phyloP scores from a whole-genome alignment of 2,888 invertebrate species.

The Leistus spinibarbis region DNA sequence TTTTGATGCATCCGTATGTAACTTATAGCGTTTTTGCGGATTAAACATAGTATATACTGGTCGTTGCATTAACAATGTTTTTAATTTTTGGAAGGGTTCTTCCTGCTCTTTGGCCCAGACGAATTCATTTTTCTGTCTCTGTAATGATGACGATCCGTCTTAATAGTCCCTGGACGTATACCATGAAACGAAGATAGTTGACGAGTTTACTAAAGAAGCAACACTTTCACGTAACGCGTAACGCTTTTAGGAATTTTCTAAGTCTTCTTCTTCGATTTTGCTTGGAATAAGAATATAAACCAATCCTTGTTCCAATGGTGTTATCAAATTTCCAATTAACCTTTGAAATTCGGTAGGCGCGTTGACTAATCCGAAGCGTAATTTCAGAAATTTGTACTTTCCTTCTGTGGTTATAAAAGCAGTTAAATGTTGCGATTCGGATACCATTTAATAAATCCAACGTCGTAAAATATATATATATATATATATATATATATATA shows the following conservation, averaged over 20 bases:
- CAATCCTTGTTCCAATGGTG: conserved; percentile 21
- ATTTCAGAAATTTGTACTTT: conserved; percentile 41
- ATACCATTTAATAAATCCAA: conserved; percentile 48
- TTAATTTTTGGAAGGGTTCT: not conserved
- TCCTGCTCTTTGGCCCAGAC: not conserved
- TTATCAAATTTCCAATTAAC: not conserved
- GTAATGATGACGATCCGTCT: conserved; percentile 43
- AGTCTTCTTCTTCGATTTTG: conserved; percentile 41
- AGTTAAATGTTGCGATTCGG: conserved; percentile 48
- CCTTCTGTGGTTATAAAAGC: conserved; percentile 53
- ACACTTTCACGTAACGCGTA: conserved; percentile 39
- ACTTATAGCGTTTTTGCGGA: not conserved
- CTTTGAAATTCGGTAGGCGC: conserved; percentile 46
- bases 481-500: no score
- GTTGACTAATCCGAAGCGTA: conserved; percentile 54
- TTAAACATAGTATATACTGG: not conserved
- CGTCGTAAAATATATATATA: conserved; percentile 47
- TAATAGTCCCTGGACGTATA: conserved; percentile 41
- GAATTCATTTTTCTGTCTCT: not conserved
- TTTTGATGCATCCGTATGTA: conserved; percentile 5
- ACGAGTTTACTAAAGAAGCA: conserved; percentile 14
- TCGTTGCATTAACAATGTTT: not conserved
- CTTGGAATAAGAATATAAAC: conserved; percentile 46
- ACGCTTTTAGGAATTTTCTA: conserved; percentile 39
- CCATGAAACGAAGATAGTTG: conserved; percentile 44